These are phyloP conservation scores for Corapipo altera DNA, from an alignment of 2,113 vertebrate species.

Conservation along the genomic window DNA sequence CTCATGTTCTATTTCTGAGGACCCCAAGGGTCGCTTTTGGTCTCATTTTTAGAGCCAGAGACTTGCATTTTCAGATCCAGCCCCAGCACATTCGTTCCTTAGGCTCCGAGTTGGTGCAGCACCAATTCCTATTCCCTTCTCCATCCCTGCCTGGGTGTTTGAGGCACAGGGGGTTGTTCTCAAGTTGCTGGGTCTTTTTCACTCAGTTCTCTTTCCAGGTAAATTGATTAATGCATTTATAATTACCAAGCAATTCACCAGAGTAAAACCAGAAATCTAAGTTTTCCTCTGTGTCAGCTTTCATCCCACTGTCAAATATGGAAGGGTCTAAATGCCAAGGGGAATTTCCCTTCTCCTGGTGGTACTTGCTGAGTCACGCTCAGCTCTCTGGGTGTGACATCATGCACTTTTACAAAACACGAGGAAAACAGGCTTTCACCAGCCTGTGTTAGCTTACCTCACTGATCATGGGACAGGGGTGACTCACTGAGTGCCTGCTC, in stretches of 20 bases:
- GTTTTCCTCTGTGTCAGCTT: neutral
- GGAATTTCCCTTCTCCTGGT: neutral
- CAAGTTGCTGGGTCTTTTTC: neutral
- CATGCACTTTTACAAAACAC: constrained; percentile 19
- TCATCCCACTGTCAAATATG: neutral
- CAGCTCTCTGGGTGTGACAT: neutral
- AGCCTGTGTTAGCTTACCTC: neutral
- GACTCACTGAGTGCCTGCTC: neutral
- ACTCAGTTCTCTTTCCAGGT: neutral
- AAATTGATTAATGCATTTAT: neutral
- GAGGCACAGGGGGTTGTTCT: neutral
- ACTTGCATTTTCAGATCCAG: neutral
- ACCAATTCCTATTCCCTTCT: neutral
- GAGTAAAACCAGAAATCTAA: neutral
- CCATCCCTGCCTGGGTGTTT: neutral
- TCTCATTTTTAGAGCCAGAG: neutral
- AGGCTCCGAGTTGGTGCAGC: neutral
- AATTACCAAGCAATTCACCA: neutral
- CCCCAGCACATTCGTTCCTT: neutral
- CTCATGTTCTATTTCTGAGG: neutral
- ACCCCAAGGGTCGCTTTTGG: neutral
- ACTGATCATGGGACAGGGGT: constrained; percentile 4
- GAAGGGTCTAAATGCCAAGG: neutral
- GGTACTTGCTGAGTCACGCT: constrained; percentile 5
- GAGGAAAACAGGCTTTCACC: constrained; percentile 10